These are phyloP conservation scores for Colius striatus DNA, from an alignment of 2,113 vertebrate genomes.

Conservation along the genomic window DNA sequence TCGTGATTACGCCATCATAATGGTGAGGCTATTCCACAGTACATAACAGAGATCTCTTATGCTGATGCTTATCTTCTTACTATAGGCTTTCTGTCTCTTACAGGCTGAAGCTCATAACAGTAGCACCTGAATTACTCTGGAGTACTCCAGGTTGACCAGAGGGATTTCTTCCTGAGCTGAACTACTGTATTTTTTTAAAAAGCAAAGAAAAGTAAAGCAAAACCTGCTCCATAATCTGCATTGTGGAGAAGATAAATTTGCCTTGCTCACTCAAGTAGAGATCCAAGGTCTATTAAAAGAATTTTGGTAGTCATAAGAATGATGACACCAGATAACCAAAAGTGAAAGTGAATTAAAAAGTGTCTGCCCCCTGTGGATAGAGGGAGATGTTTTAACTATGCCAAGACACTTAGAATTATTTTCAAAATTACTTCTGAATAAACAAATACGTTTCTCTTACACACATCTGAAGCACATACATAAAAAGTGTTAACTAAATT, in stretches of 20 bases:
- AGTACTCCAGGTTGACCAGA: not conserved
- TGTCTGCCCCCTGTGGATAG: not conserved
- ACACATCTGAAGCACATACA: not conserved
- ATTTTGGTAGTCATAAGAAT: not conserved
- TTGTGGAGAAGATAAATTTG: not conserved
- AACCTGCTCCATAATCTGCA: not conserved
- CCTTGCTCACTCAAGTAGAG: not conserved
- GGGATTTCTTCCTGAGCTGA: not conserved
- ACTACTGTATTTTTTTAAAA: not conserved
- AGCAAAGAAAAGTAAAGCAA: not conserved
- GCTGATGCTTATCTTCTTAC: not conserved
- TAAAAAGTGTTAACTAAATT: not conserved
- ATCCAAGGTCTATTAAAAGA: not conserved
- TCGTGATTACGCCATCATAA: not conserved
- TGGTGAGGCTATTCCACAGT: not conserved
- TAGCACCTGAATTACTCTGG: not conserved
- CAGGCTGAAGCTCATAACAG: not conserved
- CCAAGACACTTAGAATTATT: not conserved
- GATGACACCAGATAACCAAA: slow-evolving; percentile 7
- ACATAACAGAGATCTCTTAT: not conserved
- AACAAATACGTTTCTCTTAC: not conserved
- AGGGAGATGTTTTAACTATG: not conserved
- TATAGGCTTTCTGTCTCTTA: not conserved
- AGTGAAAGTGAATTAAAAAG: not conserved
- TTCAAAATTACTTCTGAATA: not conserved